Conservation (phyloP, 2,113 vertebrate genomes). For the Nematolebias whitei region DNA sequence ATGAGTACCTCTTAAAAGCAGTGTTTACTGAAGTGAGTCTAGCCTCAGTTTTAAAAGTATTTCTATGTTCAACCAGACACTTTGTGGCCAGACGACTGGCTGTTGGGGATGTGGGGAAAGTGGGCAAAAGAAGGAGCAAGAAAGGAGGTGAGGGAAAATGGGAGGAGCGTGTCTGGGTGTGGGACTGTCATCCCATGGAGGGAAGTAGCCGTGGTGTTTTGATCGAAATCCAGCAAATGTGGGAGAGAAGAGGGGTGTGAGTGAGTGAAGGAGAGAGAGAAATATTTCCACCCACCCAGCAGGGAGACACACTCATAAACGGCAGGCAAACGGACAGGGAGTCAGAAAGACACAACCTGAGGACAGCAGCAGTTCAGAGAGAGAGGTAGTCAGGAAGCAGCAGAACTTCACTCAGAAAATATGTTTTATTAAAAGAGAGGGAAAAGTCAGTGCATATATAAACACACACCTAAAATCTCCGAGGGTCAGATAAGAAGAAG, state of each 20-base stretch:
- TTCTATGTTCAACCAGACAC: slow-evolving; percentile 58
- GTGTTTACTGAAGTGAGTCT: slow-evolving; percentile 40
- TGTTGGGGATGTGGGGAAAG: slow-evolving; percentile 57
- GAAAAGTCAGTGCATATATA: slow-evolving; percentile 48
- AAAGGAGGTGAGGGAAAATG: slow-evolving; percentile 60
- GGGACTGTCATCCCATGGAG: slow-evolving; percentile 70
- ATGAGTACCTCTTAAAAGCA: slow-evolving; percentile 15
- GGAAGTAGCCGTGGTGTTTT: slow-evolving; percentile 77
- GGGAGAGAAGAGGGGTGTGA: slow-evolving; percentile 61
- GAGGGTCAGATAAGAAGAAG: slow-evolving; percentile 31
- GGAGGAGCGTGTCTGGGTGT: slow-evolving; percentile 70
- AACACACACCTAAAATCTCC: slow-evolving; percentile 49
- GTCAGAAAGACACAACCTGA: slow-evolving; percentile 75
- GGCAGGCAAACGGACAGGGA: slow-evolving; percentile 67
- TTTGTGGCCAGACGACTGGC: slow-evolving; percentile 57
- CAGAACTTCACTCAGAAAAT: slow-evolving; percentile 66
- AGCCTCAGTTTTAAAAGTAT: slow-evolving; percentile 54
- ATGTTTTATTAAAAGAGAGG: slow-evolving; percentile 63
- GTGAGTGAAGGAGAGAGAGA: slow-evolving; percentile 64
- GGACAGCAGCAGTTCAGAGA: slow-evolving; percentile 66
- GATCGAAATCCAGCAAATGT: slow-evolving; percentile 75
- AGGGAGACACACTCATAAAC: slow-evolving; percentile 80
- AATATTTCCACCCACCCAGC: slow-evolving; percentile 83
- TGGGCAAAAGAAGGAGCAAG: slow-evolving; percentile 28
- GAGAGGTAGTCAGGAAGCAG: slow-evolving; percentile 48